Evolutionary conservation across 53 echinoderm and acorn worm species (phyloP).

Genomic region (Temnopleurus reevesii): DNA sequence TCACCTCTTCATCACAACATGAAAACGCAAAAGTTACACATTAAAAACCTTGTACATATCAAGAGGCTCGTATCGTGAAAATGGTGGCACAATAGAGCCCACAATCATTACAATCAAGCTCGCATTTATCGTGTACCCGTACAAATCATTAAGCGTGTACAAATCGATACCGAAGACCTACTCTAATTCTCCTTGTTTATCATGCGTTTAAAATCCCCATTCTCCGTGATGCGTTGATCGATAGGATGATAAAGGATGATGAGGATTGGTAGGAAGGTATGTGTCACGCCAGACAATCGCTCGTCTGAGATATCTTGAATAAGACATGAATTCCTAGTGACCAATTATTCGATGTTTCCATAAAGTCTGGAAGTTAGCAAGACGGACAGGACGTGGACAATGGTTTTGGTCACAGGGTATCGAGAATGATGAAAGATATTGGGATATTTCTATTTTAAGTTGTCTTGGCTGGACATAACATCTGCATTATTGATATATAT

Average conservation of each 20-base stretch:
- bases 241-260: background rate
- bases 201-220: constrained; percentile 17
- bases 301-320: background rate
- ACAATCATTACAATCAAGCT: background rate
- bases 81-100: background rate
- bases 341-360: background rate
- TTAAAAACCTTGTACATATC: background rate
- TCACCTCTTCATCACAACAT: background rate
- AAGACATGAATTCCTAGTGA: background rate
- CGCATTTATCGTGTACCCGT: background rate
- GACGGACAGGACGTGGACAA: background rate
- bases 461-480: no score
- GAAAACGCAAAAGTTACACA: background rate
- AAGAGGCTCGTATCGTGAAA: background rate
- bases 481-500: no score
- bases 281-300: background rate
- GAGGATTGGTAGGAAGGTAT: background rate
- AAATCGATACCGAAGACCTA: background rate
- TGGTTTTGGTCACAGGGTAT: background rate
- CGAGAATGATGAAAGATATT: no score
- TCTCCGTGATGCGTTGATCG: background rate
- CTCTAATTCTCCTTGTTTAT: background rate
- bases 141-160: constrained; percentile 2
- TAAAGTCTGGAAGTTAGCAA: background rate
- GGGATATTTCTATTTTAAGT: no score